A percentile compares a stretch with the other conserved stretches of the same genome.
Conservation (phyloP, 2,113 vertebrate genomes). For the Nyctibius bracteatus region DNA sequence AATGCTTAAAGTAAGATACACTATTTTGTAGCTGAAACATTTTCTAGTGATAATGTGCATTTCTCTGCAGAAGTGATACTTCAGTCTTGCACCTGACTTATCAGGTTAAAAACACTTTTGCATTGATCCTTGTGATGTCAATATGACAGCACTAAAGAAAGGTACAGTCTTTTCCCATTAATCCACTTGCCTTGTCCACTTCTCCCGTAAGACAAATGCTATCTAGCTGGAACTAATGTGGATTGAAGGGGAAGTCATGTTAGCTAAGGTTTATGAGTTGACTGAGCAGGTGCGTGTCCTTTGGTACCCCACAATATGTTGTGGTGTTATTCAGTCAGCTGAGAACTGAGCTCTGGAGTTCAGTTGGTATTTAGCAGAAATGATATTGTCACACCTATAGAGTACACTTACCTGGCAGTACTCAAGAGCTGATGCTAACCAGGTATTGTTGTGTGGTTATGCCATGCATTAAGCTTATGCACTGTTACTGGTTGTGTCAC, state of each 20-base stretch:
- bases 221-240: constrained; percentile 40
- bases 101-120: not conserved
- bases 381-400: not conserved
- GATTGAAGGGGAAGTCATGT: constrained; percentile 48
- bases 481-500: not conserved
- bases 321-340: constrained; percentile 42
- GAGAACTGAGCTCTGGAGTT: constrained; percentile 43
- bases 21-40: not conserved
- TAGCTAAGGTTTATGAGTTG: constrained; percentile 34
- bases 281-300: constrained; percentile 57
- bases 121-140: not conserved
- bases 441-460: not conserved
- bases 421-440: constrained; percentile 24
- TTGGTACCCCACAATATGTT: not conserved
- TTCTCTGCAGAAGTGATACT: not conserved
- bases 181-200: not conserved
- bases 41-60: not conserved
- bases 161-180: not conserved
- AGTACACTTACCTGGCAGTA: not conserved
- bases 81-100: not conserved
- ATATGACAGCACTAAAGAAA: not conserved
- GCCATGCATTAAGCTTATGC: not conserved
- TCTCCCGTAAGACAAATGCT: not conserved
- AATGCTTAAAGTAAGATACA: not conserved
- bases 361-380: constrained; percentile 58